Evolutionary conservation across 2,888 invertebrate species (phyloP).

Genomic region (Hirtodrosophila trivittata): DNA sequence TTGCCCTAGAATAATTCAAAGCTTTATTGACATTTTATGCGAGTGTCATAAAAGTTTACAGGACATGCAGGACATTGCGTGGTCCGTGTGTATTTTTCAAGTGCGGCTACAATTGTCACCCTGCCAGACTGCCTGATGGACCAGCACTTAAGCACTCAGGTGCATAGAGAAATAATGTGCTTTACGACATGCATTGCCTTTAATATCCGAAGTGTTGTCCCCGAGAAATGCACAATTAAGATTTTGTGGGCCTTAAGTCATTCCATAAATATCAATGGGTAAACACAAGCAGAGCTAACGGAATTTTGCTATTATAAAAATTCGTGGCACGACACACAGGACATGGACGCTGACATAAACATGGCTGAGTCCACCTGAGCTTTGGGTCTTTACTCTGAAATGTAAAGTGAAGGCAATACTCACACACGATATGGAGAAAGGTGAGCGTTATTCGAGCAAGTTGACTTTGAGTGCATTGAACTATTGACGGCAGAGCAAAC

Average conservation of each 20-base stretch:
- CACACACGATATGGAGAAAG: conserved; percentile 1
- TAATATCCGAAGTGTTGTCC: conserved; percentile 14
- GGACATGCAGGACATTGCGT: conserved; percentile 17
- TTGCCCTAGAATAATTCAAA: no score
- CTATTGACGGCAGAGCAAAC: conserved; percentile 4
- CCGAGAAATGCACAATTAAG: conserved; percentile 52
- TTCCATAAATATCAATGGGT: conserved; percentile 55
- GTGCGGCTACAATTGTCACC: conserved; percentile 23
- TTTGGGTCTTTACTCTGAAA: no score
- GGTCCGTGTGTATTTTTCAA: conserved; percentile 35
- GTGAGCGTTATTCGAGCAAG: neutral
- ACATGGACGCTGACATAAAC: no score
- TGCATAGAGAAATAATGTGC: conserved; percentile 54
- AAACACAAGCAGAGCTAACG: conserved; percentile 16
- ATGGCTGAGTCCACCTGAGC: no score
- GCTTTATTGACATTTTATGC: no score
- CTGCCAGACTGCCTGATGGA: conserved; percentile 1
- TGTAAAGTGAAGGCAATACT: neutral
- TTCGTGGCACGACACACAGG: conserved; percentile 15
- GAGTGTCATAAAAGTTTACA: conserved; percentile 8
- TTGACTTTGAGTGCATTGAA: conserved; percentile 45
- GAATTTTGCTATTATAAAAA: conserved; percentile 11
- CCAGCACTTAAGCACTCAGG: conserved; percentile 36
- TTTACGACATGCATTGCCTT: conserved; percentile 13
- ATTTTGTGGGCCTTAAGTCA: conserved; percentile 28